phyloP scores from a whole-genome alignment of 2,797 vertebrate genomes.

The Rousettus madagascariensis region DNA sequence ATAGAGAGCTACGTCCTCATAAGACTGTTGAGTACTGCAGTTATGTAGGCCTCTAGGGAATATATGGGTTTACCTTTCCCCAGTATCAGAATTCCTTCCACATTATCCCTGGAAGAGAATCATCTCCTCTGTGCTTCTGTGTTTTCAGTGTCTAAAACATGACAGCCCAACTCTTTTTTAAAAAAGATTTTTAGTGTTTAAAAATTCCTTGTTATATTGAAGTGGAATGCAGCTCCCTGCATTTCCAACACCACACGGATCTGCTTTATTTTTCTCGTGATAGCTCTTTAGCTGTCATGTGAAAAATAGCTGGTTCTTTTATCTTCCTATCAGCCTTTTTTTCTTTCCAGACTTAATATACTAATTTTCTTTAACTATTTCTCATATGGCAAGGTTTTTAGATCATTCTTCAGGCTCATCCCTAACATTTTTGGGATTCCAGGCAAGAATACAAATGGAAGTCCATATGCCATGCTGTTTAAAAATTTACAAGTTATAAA shows the following conservation, averaged over 20 bases:
- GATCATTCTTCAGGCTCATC: background rate
- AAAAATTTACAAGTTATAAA: constrained; percentile 22
- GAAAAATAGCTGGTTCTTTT: constrained; percentile 21
- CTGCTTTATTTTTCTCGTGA: constrained; percentile 12
- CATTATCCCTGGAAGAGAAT: background rate
- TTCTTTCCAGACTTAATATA: constrained; percentile 1
- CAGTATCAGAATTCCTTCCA: background rate
- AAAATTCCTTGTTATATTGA: background rate
- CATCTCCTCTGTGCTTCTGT: background rate
- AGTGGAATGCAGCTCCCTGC: background rate
- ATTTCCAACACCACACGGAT: background rate
- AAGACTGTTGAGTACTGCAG: background rate
- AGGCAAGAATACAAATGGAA: background rate
- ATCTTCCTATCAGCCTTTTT: constrained; percentile 14
- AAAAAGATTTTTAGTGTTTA: background rate
- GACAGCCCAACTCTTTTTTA: background rate
- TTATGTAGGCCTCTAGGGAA: background rate
- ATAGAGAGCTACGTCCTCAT: background rate
- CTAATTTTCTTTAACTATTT: constrained; percentile 29
- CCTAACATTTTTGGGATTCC: constrained; percentile 26
- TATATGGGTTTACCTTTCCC: background rate
- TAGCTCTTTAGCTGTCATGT: constrained; percentile 33
- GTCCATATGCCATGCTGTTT: background rate
- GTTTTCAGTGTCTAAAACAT: background rate
- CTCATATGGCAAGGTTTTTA: background rate